Evolutionary conservation across 2,888 invertebrate species (phyloP), one percentile per base, ranked within the genome.

Genomic region (Leptinotarsa tumamoca): DNA sequence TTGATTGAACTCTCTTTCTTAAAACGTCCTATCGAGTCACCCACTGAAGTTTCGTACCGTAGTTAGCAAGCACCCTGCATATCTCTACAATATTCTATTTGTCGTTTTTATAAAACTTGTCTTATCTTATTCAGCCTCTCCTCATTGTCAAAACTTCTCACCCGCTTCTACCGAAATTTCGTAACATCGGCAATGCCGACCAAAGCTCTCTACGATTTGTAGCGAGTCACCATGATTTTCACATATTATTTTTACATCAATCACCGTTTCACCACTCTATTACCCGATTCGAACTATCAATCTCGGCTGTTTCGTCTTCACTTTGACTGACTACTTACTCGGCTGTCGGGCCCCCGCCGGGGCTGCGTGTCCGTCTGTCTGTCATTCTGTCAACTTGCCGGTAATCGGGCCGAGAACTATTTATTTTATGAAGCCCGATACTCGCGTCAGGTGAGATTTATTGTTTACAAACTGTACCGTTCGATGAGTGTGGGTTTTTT

Each of bases 191-290:
- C 63, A 63, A 63, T 33, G 43, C 43, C 63, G 33, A 7, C 1
- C 7, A 43, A 72, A 67, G 78, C 76, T 63, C 80, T 78, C 79
- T 79, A 81, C 82, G 82, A 82, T 82, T 83, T 82, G 82, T 86
- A 83, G 82, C 83, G 84, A 86, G 86, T 87, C 86, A 86, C 85
- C 86, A 84, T 87, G 87, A 87, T 87, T 87, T 87, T 87, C 87
- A 87, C 87, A 87, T 87, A 87, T 87, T 87, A 87, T 87, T 87
- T 87, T 86, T 85, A 87, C 86, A 87, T 87, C 87, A 87, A 87
- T 87, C 87, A 87, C 85, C 73, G 82, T 84, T 86, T 87, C 87
- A 87, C 86, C 87, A 87, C 87, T 87, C 86, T 87, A 87, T 87
- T 87, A 85, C 81, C 66, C 69, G 73, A 77, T 74, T 58, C 43